Conservation (phyloP, 2,888 invertebrate species). For the Coelogynopora nodosa region DNA sequence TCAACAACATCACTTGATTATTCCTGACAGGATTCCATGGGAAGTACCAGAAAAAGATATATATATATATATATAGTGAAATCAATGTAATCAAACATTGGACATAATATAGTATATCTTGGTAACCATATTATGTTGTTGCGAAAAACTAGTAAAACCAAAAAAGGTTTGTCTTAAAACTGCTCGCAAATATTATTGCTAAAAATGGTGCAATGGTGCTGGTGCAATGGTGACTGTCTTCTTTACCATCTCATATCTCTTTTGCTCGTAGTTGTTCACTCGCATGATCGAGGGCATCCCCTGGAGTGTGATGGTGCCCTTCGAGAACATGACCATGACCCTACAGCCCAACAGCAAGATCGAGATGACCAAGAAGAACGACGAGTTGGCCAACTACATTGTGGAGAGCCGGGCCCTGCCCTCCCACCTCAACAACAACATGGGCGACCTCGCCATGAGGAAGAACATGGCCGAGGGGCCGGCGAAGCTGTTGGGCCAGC, state of each 20-base stretch:
- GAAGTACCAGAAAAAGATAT: too few relatives aligned
- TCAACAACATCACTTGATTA: too few relatives aligned
- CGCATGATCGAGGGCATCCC: slow-evolving; percentile 16
- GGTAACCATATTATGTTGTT: too few relatives aligned
- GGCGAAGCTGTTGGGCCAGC: neutral
- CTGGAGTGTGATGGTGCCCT: neutral
- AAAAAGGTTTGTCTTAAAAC: too few relatives aligned
- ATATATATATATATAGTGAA: too few relatives aligned
- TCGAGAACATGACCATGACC: slow-evolving; percentile 1
- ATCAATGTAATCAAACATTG: too few relatives aligned
- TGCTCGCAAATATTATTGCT: too few relatives aligned
- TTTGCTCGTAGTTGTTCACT: neutral
- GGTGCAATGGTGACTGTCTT: too few relatives aligned
- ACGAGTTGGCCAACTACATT: neutral
- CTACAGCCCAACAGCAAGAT: neutral
- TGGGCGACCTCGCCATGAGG: neutral
- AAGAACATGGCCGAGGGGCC: neutral
- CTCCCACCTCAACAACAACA: neutral
- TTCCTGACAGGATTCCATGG: too few relatives aligned
- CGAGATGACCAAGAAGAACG: neutral
- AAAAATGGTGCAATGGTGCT: too few relatives aligned
- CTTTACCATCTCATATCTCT: neutral
- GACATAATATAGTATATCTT: too few relatives aligned
- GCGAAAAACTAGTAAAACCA: too few relatives aligned
- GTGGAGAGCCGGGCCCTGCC: neutral